phyloP scores from a whole-genome alignment of 2,888 invertebrate genomes.

The Xylota sylvarum region DNA sequence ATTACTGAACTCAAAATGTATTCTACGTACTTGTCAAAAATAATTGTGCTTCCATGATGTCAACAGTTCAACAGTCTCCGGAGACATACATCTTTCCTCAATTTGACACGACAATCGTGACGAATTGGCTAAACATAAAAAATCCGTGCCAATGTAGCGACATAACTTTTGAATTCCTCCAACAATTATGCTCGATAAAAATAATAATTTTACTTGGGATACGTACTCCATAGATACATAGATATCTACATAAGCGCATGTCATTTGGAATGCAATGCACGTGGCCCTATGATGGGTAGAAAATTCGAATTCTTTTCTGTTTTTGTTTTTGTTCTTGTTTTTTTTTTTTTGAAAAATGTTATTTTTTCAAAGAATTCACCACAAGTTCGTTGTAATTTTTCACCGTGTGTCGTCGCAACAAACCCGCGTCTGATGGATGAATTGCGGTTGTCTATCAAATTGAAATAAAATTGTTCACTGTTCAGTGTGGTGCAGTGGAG shows the following conservation, averaged over 20 bases:
- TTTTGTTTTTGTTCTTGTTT: too few species aligned
- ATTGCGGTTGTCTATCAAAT: constrained; percentile 71
- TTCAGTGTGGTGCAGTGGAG: constrained; percentile 6
- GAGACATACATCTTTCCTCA: constrained; percentile 26
- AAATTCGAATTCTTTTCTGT: constrained; percentile 31
- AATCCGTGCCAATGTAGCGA: constrained; percentile 68
- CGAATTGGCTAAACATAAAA: constrained; percentile 55
- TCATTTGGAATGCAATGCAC: constrained; percentile 67
- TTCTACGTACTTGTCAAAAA: not conserved
- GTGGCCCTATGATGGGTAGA: constrained; percentile 38
- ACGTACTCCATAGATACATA: constrained; percentile 28
- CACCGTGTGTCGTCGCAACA: constrained; percentile 25
- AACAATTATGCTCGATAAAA: constrained; percentile 10
- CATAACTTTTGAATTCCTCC: constrained; percentile 45
- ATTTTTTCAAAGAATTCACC: constrained; percentile 44
- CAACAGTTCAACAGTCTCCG: constrained; percentile 31
- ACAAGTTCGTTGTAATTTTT: constrained; percentile 49
- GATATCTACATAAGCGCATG: constrained; percentile 20
- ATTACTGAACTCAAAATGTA: too few species aligned
- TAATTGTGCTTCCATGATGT: not conserved
- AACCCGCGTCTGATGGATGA: constrained; percentile 41
- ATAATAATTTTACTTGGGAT: constrained; percentile 36
- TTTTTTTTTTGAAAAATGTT: constrained; percentile 38
- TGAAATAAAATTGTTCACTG: constrained; percentile 59
- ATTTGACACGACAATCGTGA: constrained; percentile 65